Base-by-base conservation (phyloP, 35 echinoderm and acorn worm species). In the Heliocidaris tuberculata region DNA sequence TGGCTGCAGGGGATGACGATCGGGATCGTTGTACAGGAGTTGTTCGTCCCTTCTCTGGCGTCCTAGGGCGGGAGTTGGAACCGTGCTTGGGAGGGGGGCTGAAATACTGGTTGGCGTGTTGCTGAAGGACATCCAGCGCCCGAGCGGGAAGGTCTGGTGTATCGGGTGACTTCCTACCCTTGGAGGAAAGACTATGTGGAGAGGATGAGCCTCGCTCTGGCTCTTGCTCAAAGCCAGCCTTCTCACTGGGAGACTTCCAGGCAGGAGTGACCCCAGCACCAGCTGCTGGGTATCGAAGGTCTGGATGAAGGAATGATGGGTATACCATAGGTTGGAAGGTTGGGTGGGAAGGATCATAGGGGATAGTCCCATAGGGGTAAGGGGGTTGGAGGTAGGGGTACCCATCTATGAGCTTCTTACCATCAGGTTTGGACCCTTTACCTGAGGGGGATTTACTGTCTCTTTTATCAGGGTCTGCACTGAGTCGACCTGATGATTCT, bases 61-160 rank as follows among this genome's bases (percentile, higher is more conserved):
- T 93, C 50, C 91, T 93, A 13, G 91, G 91, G 31, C 91, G 31
- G 4, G 91, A 93, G 47, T 0, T 52, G n/a, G 91, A 93, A 16
- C 50, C 50, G 13, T 93, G 91, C 50, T 93, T 93, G 49, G 50
- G 91, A 30, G 48, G 50, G 91, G 91, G 87, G 24, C 60, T 96
- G 94, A 93, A 96, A 87, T 97, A 97, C 90, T 95, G 95, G 61
- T 85, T 93, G 24, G 96, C 96, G 24, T 97, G 96, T 31, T 95
- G 96, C 59, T 97, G 96, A 48, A 97, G 85, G 15, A 97, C 88
- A 48, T 97, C 96, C 29, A 97, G 90, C 3, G 96, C 96, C 59
- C 95, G 93, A 12, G 96, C 60, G 17, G 96, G 94, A 16, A 49
- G 94, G n/a, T 97, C 96, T 16, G 94, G 86, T 11, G 90, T 60